phyloP scores from a whole-genome alignment of 2,113 vertebrate species.

The Rhipidura dahli region DNA sequence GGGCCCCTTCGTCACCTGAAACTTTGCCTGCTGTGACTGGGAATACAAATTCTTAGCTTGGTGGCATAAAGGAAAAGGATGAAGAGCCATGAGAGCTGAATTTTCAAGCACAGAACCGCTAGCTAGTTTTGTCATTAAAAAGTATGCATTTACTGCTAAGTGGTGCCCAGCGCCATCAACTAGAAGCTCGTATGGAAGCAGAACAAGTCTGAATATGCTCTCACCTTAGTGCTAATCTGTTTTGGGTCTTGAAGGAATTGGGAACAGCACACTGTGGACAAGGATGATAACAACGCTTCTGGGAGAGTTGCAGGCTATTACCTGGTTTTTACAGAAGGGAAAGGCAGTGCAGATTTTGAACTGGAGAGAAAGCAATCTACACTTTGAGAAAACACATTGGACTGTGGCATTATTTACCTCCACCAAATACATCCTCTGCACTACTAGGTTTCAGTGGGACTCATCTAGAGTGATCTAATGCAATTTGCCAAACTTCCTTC shows the following conservation, averaged over 20 bases:
- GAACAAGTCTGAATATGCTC: conserved; percentile 22
- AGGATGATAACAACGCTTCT: conserved; percentile 37
- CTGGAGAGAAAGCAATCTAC: conserved; percentile 42
- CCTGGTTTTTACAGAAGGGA: conserved; percentile 65
- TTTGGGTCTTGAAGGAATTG: conserved; percentile 48
- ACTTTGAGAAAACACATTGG: conserved; percentile 19
- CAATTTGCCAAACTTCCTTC: neutral
- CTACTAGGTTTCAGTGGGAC: neutral
- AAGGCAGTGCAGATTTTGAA: conserved; percentile 56
- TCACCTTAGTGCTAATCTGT: conserved; percentile 57
- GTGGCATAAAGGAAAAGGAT: conserved; percentile 47
- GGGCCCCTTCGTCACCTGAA: conserved; percentile 15
- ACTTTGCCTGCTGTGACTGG: neutral
- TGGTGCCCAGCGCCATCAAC: conserved; percentile 27
- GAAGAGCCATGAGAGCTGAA: conserved; percentile 38
- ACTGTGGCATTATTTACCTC: conserved; percentile 1
- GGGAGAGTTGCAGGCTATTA: conserved; percentile 48
- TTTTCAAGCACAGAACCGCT: conserved; percentile 32
- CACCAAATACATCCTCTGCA: neutral
- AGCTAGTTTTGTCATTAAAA: neutral
- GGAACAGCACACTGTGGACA: conserved; percentile 58
- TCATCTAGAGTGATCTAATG: neutral
- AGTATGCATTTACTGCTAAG: neutral
- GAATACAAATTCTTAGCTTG: conserved; percentile 30
- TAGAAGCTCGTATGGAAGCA: conserved; percentile 27